Conservation (phyloP, 1,140 invertebrate species). For the Drosophila yakuba region DNA sequence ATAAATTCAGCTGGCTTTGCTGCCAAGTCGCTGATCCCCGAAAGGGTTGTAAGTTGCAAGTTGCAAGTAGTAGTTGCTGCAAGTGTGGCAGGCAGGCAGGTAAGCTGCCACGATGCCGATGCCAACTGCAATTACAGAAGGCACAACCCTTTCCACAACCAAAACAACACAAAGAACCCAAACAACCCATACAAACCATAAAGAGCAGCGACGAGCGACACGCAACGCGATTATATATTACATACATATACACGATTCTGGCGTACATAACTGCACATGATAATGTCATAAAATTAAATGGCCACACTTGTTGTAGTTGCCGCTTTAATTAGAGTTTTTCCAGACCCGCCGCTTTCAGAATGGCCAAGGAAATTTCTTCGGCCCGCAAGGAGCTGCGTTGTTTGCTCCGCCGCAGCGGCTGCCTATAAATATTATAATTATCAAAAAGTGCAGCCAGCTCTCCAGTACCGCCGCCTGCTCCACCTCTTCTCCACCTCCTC, state of each 20-base stretch:
- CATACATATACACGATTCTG: constrained; percentile 27
- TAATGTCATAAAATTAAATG: constrained; percentile 84
- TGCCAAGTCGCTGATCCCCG: neutral
- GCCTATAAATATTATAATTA: constrained; percentile 83
- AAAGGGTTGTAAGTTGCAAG: constrained; percentile 17
- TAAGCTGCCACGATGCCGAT: constrained; percentile 9
- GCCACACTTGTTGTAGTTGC: constrained; percentile 67
- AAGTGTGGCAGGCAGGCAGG: constrained; percentile 20
- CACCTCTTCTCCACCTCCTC: neutral
- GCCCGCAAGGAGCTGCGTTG: constrained; percentile 33
- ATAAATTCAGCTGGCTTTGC: constrained; percentile 4
- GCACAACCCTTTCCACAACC: constrained; percentile 45
- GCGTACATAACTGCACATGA: constrained; percentile 76
- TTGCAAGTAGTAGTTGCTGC: constrained; percentile 3
- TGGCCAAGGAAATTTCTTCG: constrained; percentile 62
- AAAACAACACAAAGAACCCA: too few relatives aligned
- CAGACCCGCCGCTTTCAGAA: constrained; percentile 40
- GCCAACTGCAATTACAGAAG: constrained; percentile 61
- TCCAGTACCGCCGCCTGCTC: constrained; percentile 8
- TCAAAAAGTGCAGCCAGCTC: constrained; percentile 64
- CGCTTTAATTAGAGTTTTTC: constrained; percentile 79
- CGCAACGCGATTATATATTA: constrained; percentile 54
- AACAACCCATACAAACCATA: neutral
- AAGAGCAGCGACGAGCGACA: constrained; percentile 24
- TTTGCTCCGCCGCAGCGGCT: constrained; percentile 11